A percentile compares a stretch with the other conserved stretches of the same genome.
Evolutionary conservation across 2,888 invertebrate species (phyloP).

Genomic region (Laspeyria flexula): DNA sequence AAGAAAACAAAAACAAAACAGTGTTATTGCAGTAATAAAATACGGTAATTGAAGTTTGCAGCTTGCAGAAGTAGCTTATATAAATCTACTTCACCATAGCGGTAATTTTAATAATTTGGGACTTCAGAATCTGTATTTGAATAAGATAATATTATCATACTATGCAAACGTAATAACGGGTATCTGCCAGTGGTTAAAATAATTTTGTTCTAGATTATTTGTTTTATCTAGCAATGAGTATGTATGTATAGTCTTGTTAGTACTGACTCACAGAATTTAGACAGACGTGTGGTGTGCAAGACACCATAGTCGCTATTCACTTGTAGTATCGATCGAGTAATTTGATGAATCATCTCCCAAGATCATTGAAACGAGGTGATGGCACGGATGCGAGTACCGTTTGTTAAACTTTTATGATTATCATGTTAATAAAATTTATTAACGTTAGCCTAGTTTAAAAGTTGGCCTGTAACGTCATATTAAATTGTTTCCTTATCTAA

Average conservation of each 20-base stretch:
- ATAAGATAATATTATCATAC: not conserved
- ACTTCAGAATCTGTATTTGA: too few relatives aligned
- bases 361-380: constrained; percentile 41
- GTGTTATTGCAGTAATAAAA: not conserved
- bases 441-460: constrained; percentile 1
- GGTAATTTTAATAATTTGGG: too few relatives aligned
- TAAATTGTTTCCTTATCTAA: constrained; percentile 1
- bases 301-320: not conserved
- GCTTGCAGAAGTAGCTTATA: too few relatives aligned
- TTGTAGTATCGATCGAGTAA: constrained; percentile 20
- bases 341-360: constrained; percentile 33
- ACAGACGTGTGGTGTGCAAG: not conserved
- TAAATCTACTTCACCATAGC: too few relatives aligned
- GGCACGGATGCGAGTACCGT: constrained; percentile 48
- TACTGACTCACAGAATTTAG: not conserved
- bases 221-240: not conserved
- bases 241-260: too few relatives aligned
- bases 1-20: too few relatives aligned
- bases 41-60: too few relatives aligned
- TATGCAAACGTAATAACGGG: not conserved
- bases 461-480: not conserved
- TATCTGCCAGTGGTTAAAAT: not conserved
- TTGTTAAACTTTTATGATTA: constrained; percentile 36
- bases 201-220: not conserved
- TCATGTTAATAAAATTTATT: constrained; percentile 19